A percentile compares a stretch with the other conserved stretches of the same genome.
phyloP scores from a whole-genome alignment of 1,140 invertebrate species.

The Drosophila grimshawi region DNA sequence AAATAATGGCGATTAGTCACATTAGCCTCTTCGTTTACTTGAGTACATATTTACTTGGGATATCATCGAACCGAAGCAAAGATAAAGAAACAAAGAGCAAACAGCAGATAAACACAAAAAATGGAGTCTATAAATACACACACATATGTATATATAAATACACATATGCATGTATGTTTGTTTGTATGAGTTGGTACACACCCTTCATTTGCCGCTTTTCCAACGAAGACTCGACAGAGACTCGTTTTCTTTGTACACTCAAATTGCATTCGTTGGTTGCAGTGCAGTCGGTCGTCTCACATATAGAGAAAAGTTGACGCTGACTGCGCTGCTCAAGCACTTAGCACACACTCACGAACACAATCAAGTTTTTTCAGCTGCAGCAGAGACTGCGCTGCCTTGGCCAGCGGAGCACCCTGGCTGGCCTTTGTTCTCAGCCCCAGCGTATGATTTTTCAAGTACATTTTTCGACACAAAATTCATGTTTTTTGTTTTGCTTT shows the following conservation, averaged over 20 bases:
- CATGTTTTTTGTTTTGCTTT: constrained; percentile 17
- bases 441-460: constrained; percentile 32
- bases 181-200: constrained; percentile 51
- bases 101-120: constrained; percentile 38
- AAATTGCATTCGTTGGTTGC: constrained; percentile 47
- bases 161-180: neutral
- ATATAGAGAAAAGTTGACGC: constrained; percentile 73
- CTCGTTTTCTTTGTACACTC: constrained; percentile 76
- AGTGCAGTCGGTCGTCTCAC: constrained; percentile 41
- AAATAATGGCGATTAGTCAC: constrained; percentile 30
- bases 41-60: constrained; percentile 20
- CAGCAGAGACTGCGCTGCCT: constrained; percentile 44
- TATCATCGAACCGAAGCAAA: constrained; percentile 15
- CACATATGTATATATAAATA: neutral
- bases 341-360: constrained; percentile 23
- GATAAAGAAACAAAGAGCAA: constrained; percentile 32
- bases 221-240: constrained; percentile 62
- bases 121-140: constrained; percentile 47
- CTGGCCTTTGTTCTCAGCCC: constrained; percentile 44
- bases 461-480: constrained; percentile 3
- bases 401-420: constrained; percentile 65
- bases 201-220: constrained; percentile 53
- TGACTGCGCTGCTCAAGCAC: constrained; percentile 51
- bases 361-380: constrained; percentile 57
- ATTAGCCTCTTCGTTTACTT: constrained; percentile 1